phyloP scores from a whole-genome alignment of 2,113 vertebrate genomes.

The Melanocharis versteri region DNA sequence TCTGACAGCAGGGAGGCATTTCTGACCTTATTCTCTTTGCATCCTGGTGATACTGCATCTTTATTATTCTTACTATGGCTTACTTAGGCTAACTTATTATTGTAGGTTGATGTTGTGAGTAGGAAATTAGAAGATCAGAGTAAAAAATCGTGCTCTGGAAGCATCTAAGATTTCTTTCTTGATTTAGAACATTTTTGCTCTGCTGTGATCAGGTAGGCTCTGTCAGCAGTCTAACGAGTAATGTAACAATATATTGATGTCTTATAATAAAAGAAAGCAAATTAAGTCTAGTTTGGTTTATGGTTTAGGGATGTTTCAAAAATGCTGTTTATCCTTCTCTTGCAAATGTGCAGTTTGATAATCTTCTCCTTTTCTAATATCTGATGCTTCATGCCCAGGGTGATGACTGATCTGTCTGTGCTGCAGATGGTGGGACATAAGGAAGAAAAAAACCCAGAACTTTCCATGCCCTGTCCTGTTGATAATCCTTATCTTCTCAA shows the following conservation, averaged over 20 bases:
- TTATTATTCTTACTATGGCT: background rate
- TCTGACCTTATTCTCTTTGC: background rate
- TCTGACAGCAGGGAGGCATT: background rate
- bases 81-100: background rate
- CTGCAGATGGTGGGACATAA: background rate
- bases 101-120: background rate
- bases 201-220: background rate
- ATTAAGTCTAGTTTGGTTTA: background rate
- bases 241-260: background rate
- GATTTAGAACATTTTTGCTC: background rate
- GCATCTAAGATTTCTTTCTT: background rate
- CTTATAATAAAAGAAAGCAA: conserved; percentile 4
- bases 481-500: background rate
- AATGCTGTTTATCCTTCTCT: conserved; percentile 7
- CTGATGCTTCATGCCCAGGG: background rate
- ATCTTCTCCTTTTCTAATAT: background rate
- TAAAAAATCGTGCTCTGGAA: background rate
- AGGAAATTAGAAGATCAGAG: background rate
- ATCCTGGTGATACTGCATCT: background rate
- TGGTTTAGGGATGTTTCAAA: background rate
- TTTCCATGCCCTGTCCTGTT: background rate
- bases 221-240: background rate
- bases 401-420: background rate
- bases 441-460: background rate
- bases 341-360: background rate